These are phyloP conservation scores for Gobio gobio DNA, from an alignment of 2,113 vertebrate species.

Conservation along the genomic window DNA sequence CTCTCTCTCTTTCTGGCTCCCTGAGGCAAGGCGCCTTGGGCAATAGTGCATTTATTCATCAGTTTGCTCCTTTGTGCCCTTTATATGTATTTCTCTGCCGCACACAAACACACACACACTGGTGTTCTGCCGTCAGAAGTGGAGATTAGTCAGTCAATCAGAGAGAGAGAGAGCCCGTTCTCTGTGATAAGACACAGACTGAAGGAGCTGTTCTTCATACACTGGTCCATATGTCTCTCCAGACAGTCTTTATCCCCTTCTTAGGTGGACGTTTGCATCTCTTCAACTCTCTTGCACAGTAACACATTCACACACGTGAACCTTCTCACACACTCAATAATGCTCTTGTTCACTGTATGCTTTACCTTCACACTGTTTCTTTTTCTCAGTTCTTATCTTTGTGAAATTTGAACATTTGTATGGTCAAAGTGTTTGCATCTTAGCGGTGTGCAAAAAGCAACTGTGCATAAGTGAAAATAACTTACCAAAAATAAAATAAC, in stretches of 20 bases:
- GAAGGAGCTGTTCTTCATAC: conserved; percentile 65
- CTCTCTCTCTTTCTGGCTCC: conserved; percentile 16
- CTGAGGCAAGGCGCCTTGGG: conserved; percentile 42
- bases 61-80: conserved; percentile 38
- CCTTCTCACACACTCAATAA: conserved; percentile 30
- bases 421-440: too few relatives aligned
- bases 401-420: too few relatives aligned
- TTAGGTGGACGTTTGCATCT: conserved; percentile 67
- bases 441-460: too few relatives aligned
- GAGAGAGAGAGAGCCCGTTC: conserved; percentile 65
- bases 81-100: conserved; percentile 22
- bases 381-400: conserved; percentile 24
- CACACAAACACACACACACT: conserved; percentile 14
- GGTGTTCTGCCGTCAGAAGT: conserved; percentile 67
- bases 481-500: too few relatives aligned
- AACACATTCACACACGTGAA: conserved; percentile 24
- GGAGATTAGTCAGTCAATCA: conserved; percentile 77
- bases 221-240: conserved; percentile 62
- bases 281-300: neutral
- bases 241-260: conserved; percentile 69
- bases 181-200: conserved; percentile 69
- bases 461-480: too few relatives aligned
- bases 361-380: conserved; percentile 20
- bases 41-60: conserved; percentile 48
- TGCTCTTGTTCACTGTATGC: conserved; percentile 35